Evolutionary conservation across 2,113 vertebrate genomes (phyloP).

Genomic region (Poeciliopsis turrubarensis): DNA sequence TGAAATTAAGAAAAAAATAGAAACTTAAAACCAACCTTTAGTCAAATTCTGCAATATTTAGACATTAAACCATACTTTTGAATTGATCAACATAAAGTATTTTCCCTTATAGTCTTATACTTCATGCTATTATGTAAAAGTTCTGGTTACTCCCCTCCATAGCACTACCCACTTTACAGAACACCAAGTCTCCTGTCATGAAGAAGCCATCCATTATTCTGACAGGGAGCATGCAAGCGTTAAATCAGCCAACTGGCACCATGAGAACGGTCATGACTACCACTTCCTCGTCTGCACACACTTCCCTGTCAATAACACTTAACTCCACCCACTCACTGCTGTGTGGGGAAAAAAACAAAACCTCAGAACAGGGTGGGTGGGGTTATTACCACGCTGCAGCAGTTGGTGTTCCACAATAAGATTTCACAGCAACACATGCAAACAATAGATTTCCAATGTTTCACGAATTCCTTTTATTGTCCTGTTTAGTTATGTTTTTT

Average conservation of each 20-base stretch:
- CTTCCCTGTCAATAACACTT: not conserved
- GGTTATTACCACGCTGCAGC: not conserved
- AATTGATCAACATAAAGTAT: too few species aligned
- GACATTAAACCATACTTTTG: not conserved
- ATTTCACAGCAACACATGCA: not conserved
- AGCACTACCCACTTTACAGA: too few species aligned
- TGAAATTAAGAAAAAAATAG: not conserved
- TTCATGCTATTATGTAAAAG: too few species aligned
- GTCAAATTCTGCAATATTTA: not conserved
- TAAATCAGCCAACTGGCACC: not conserved
- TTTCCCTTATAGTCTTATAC: too few species aligned
- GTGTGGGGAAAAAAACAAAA: conserved; percentile 11
- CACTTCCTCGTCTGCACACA: conserved; percentile 12
- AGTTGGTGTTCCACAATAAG: not conserved
- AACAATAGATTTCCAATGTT: not conserved
- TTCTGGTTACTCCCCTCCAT: too few species aligned
- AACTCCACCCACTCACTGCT: not conserved
- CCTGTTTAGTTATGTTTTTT: not conserved
- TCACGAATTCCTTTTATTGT: not conserved
- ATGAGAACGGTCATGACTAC: not conserved
- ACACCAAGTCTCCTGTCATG: too few species aligned
- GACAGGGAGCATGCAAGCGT: not conserved
- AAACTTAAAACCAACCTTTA: not conserved
- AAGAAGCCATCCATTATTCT: too few species aligned
- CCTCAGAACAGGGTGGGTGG: not conserved